A percentile compares a stretch with the other conserved stretches of the same genome.
phyloP scores from a whole-genome alignment of 2,797 vertebrate genomes.

The Melanotaenia maccullochi region DNA sequence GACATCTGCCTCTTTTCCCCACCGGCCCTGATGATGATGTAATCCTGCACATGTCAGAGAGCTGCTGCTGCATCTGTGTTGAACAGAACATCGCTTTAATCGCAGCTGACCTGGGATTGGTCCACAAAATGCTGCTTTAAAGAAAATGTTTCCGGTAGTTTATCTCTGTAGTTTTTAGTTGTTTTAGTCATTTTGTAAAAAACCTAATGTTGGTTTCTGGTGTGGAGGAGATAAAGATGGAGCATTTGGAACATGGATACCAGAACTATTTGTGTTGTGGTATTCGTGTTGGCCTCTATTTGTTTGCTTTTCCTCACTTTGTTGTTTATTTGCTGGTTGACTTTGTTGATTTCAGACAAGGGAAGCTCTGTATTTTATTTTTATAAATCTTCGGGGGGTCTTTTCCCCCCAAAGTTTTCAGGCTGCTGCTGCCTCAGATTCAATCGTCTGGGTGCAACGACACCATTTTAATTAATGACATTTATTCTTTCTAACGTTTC shows the following conservation, averaged over 20 bases:
- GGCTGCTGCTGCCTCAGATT: background rate
- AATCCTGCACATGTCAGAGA: constrained; percentile 61
- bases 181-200: too few relatives aligned
- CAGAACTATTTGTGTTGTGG: too few relatives aligned
- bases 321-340: background rate
- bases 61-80: constrained; percentile 24
- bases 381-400: too few relatives aligned
- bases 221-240: too few relatives aligned
- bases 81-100: constrained; percentile 46
- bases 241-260: too few relatives aligned
- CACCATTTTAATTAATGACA: background rate
- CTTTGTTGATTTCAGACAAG: background rate
- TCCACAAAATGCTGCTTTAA: background rate
- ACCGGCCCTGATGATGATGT: constrained; percentile 64
- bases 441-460: too few relatives aligned
- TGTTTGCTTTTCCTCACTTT: too few relatives aligned
- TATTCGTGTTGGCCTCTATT: background rate
- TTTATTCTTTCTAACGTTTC: background rate
- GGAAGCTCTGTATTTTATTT: too few relatives aligned
- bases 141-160: background rate
- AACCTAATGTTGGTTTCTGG: background rate
- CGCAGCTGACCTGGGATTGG: constrained; percentile 20
- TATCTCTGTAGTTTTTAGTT: background rate
- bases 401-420: background rate
- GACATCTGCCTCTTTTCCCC: constrained; percentile 36